Evolutionary conservation across 1,140 invertebrate species (phyloP), one percentile per base, ranked within the genome.

Genomic region (Drosophila biarmipes): DNA sequence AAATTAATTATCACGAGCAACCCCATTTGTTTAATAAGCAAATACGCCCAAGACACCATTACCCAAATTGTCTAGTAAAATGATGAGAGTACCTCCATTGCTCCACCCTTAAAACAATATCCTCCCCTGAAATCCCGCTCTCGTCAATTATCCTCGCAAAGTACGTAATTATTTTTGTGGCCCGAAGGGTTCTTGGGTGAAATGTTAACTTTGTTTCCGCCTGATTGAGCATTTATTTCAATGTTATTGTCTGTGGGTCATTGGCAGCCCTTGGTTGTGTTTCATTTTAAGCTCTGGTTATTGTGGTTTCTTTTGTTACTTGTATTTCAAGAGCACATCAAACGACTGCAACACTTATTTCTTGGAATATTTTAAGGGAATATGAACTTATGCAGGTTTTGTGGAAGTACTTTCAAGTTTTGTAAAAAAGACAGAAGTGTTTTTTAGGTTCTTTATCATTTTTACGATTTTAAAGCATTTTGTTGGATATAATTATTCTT

Each of bases 151-250:
- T 57, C 52, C 29, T 19, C 24, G 53, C 37, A 42, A 24, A 43
- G 68, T 51, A 51, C 48, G 66, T 67, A 81, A 80, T 77, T 73
- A 59, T 72, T 64, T 63, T 54, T 61, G 52, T 58, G 17, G 42
- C 48, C 62, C 49, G 56, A 52, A 42, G 58, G 14, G 24, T 59
- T 35, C 17, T 38, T 35, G 42, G 34, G 54, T 59, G 42, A 57
- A 76, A 80, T 80, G 71, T 64, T 73, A 80, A 69, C 78, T 77
- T 81, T 68, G 80, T 73, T 81, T 68, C 62, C 57, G 67, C 73
- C 62, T 69, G 62, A 81, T 77, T 81, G 62, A 73, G 73, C 73
- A 81, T 73, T 81, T 81, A 69, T 73, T 73, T 73, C 67, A 81
- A 68, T 80, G 76, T 72, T 79, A 80, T 79, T 80, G 72, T 76